These are phyloP conservation scores for Drosophila bocqueti DNA, from an alignment of 1,140 invertebrate genomes.

Conservation along the genomic window DNA sequence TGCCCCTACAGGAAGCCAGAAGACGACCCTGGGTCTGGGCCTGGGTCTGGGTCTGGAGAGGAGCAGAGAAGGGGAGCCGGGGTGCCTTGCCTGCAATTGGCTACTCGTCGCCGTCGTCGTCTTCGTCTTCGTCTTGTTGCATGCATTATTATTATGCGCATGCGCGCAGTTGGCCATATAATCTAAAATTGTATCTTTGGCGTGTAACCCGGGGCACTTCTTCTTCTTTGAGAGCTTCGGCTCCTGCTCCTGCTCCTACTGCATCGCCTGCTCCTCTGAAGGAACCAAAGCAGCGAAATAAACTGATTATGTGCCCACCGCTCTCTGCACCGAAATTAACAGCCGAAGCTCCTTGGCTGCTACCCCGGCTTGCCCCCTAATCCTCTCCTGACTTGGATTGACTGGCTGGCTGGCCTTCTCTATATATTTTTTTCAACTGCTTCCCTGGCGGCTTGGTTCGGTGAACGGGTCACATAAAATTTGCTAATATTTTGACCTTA, in stretches of 20 bases:
- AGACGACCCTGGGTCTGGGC: slow-evolving; percentile 37
- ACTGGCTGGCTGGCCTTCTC: slow-evolving; percentile 13
- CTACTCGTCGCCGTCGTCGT: slow-evolving; percentile 61
- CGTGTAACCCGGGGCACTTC: slow-evolving; percentile 82
- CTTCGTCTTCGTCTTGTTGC: slow-evolving; percentile 63
- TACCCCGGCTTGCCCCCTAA: slow-evolving; percentile 3
- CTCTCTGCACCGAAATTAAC: slow-evolving; percentile 69
- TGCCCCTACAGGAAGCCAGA: slow-evolving; percentile 55
- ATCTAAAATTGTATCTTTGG: slow-evolving; percentile 85
- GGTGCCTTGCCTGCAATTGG: slow-evolving; percentile 68
- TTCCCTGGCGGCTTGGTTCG: slow-evolving; percentile 15
- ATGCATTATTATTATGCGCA: slow-evolving; percentile 84
- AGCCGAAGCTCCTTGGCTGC: slow-evolving; percentile 34
- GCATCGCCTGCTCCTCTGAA: slow-evolving; percentile 13
- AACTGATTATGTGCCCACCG: slow-evolving; percentile 77
- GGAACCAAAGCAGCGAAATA: slow-evolving; percentile 66
- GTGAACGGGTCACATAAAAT: slow-evolving; percentile 70
- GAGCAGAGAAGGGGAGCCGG: background rate
- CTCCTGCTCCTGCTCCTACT: slow-evolving; percentile 36
- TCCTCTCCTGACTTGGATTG: slow-evolving; percentile 5
- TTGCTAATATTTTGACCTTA: slow-evolving; percentile 80
- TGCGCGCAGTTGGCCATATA: slow-evolving; percentile 83
- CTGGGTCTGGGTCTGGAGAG: background rate
- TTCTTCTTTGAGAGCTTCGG: slow-evolving; percentile 28
- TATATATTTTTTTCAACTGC: slow-evolving; percentile 31